A percentile compares a stretch with the other conserved stretches of the same genome.
These are phyloP conservation scores for Hucho hucho DNA, from an alignment of 2,113 vertebrate species.

Conservation along the genomic window DNA sequence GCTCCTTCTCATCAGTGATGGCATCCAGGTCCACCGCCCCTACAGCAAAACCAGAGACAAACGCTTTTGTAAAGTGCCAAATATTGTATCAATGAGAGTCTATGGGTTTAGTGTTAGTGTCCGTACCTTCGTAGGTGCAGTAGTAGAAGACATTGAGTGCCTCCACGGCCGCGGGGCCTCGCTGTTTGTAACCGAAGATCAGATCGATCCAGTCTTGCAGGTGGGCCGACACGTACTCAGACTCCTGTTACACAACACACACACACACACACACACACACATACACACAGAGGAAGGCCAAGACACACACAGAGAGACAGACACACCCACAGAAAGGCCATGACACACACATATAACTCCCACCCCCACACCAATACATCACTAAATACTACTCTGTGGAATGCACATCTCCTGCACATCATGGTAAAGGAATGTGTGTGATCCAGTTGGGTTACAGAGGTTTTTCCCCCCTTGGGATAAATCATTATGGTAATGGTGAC, in stretches of 20 bases:
- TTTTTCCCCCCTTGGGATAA: neutral
- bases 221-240: conserved; percentile 91
- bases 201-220: conserved; percentile 98
- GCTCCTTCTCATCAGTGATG: conserved; percentile 94
- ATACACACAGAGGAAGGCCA: conserved; percentile 14
- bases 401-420: neutral
- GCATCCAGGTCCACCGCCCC: conserved; percentile 96
- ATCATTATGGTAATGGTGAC: neutral
- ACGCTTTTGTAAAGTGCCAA: neutral
- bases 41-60: conserved; percentile 46
- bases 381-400: neutral
- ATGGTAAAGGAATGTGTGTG: neutral
- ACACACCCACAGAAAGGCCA: conserved; percentile 4
- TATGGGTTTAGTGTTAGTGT: neutral
- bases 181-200: conserved; percentile 97
- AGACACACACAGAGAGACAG: conserved; percentile 12
- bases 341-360: neutral
- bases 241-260: conserved; percentile 77
- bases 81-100: neutral
- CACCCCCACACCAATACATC: neutral
- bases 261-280: neutral
- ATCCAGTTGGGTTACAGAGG: neutral
- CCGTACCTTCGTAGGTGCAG: conserved; percentile 83
- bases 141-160: conserved; percentile 98
- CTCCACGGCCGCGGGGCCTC: conserved; percentile 88